Percentiles rank a stretch among this genome's conserved stretches.
phyloP scores from a whole-genome alignment of 35 echinoderm and acorn worm species.

The Anneissia japonica region DNA sequence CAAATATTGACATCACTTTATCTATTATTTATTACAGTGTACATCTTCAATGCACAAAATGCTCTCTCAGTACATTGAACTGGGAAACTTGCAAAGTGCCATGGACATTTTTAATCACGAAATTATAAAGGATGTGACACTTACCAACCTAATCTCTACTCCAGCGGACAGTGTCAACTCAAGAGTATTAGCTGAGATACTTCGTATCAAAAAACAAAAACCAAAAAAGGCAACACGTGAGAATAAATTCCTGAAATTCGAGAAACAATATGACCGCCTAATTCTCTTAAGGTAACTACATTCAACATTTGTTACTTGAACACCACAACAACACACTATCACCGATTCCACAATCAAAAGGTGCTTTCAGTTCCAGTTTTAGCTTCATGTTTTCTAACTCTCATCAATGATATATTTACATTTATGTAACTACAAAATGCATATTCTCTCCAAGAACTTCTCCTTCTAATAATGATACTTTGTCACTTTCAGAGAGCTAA shows the following conservation, averaged over 20 bases:
- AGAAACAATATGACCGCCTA: slow-evolving; percentile 13
- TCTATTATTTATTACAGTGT: too few relatives aligned
- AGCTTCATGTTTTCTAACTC: too few relatives aligned
- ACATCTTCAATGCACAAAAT: too few relatives aligned
- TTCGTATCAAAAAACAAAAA: neutral
- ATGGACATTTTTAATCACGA: slow-evolving; percentile 16
- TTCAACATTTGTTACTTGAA: too few relatives aligned
- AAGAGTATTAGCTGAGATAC: neutral
- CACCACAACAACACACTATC: too few relatives aligned
- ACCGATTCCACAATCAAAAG: too few relatives aligned
- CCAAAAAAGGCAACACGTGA: neutral
- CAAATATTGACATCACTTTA: too few relatives aligned
- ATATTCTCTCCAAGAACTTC: too few relatives aligned
- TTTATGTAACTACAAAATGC: too few relatives aligned
- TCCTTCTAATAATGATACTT: too few relatives aligned
- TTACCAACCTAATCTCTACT: neutral
- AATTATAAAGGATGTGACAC: neutral
- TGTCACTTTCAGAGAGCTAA: slow-evolving; percentile 49
- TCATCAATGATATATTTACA: too few relatives aligned
- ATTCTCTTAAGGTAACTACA: slow-evolving; percentile 1
- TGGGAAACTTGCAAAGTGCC: slow-evolving; percentile 1
- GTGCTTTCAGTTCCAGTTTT: too few relatives aligned
- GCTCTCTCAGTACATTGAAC: slow-evolving; percentile 21
- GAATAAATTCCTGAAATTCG: neutral
- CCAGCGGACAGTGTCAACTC: neutral